These are phyloP conservation scores for Drosophila antonietae DNA, from an alignment of 2,888 invertebrate genomes.

Conservation along the genomic window DNA sequence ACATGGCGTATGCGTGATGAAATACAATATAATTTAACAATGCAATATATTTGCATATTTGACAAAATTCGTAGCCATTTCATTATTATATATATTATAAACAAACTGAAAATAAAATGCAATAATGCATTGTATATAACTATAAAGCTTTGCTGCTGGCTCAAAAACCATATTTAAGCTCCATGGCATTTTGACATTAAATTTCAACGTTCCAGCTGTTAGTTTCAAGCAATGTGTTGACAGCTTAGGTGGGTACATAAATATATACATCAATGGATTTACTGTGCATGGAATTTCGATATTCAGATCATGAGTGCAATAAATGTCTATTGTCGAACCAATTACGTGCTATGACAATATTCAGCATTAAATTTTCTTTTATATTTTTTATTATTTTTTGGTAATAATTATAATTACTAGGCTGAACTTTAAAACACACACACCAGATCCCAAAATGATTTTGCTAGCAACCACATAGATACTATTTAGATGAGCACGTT, in stretches of 20 bases:
- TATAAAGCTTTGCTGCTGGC: no score
- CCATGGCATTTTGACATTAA: constrained; percentile 54
- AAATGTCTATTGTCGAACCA: constrained; percentile 12
- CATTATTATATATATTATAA: no score
- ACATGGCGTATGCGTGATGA: constrained; percentile 6
- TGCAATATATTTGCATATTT: no score
- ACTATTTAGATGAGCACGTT: background rate
- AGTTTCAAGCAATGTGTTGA: background rate
- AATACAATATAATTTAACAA: no score
- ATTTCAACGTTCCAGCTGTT: constrained; percentile 29
- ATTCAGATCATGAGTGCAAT: constrained; percentile 59
- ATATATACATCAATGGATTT: constrained; percentile 53
- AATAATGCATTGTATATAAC: no score
- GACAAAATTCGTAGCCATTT: no score
- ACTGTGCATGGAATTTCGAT: constrained; percentile 35
- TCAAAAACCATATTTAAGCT: no score
- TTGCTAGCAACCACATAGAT: background rate
- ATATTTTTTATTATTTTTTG: background rate
- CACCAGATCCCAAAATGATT: background rate
- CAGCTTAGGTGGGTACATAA: background rate
- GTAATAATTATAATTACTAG: background rate
- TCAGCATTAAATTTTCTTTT: background rate
- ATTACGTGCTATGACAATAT: background rate
- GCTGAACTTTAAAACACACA: background rate
- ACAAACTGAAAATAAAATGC: no score